Base-by-base conservation (phyloP, 1,140 invertebrate species). In the Contarinia nasturtii region DNA sequence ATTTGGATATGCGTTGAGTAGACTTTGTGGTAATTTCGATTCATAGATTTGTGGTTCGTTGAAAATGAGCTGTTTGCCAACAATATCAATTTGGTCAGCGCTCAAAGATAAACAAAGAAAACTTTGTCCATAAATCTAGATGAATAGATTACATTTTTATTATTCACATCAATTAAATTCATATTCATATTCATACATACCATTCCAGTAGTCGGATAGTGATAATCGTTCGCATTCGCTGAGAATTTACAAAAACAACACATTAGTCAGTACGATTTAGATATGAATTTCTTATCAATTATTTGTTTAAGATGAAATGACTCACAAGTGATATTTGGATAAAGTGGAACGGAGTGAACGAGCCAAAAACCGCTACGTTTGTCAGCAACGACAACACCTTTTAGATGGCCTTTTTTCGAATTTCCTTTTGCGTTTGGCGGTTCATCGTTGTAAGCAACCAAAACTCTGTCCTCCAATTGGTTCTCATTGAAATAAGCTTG, bases 321-420 rank as follows among this genome's bases (percentile, higher is more conserved):
- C 36, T 38, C 12, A 38, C 19, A 11, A 2, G 8, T 54, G 8
- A 71, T 45, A 0, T 74, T 70, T 10, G 86, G 86, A 67, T 80
- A 95, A 53, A 77, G 72, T 0, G 91, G 91, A 11, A 91, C 83
- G 45, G 89, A 94, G 61, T 95, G 91, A 15, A 93, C 73, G 38
- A 95, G 57, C 89, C 90, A 95, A 54, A 92, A 75, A 2, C 88
- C 88, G 27, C 71, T 69, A 7, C 69, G 61, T 14, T 72, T 65
- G 52, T 86, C 75, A n/a, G 77, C 76, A 7, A 80, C 68, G 14
- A 94, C 60, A 1, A 82, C 75, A 2, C 91, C 89, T 69, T 93
- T 94, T 0, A 86, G 77, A 54, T 92, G 88, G 0, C 87, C 89
- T 54, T 75, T 74, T 27, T 57, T 61, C 40, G 60, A 50, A 50